Evolutionary conservation across 1,140 invertebrate species (phyloP), one percentile per base, ranked within the genome.

Genomic region (Metopolophium dirhodum): DNA sequence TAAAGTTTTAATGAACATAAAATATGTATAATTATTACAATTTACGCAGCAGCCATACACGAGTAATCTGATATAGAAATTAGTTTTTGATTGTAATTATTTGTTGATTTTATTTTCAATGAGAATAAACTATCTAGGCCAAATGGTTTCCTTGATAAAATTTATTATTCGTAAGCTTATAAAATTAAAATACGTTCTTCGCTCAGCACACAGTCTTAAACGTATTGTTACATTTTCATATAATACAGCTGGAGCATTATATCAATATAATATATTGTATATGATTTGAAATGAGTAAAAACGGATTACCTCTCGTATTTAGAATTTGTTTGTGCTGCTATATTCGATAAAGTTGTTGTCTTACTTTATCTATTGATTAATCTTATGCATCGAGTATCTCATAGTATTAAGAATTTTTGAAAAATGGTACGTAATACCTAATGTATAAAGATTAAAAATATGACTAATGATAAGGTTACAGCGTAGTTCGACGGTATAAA

Each of bases 11-110:
- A 68, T 68, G 61, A 68, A 68, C 61, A 68, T 68, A 68, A 68
- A 68, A 68, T 68, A 68, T 68, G 61, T 68, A n/a, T 68, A 68
- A 68, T 68, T 68, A 68, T 68, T n/a, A 68, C 61, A n/a, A 68
- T 68, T 68, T 68, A 18, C 30, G 18, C 14, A 68, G 30, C 30
- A 68, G 61, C 61, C 30, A 14, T n/a, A 18, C 30, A 68, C 61
- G 61, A 68, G 30, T 68, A 68, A 68, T 68, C 30, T 68, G 61
- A 68, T 68, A n/a, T 68, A 68, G 4, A 68, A 68, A 68, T 68
- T 68, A 68, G 11, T 68, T 68, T 68, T 68, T 68, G 30, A n/a
- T 68, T 4, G 61, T 68, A 68, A 68, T 68, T 68, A 68, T 68
- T 68, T 68, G 61, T 68, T 68, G 61, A 68, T 68, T 68, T 68